Evolutionary conservation across 2,797 vertebrate genomes (phyloP), one percentile per base, ranked within the genome.

Genomic region (Artibeus jamaicensis): DNA sequence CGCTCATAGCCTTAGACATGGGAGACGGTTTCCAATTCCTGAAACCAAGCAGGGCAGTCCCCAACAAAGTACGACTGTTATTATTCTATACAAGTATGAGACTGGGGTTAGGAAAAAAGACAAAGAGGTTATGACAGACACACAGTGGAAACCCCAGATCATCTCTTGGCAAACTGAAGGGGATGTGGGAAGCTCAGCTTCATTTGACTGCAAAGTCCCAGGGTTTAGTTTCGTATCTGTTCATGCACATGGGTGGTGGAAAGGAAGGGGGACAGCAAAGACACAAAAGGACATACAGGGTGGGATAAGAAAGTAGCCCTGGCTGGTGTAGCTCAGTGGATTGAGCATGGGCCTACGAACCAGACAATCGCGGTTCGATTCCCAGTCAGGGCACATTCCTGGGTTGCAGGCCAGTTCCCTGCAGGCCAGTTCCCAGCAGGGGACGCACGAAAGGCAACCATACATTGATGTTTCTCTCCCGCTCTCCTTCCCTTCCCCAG

Each of bases 51-150:
- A 42, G 39, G 39, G 39, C 7, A 7, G 39, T 42, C 39, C 39
- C 39, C 39, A 42, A 42, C 39, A 42, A 42, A 42, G 44, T 78
- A 96, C 96, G 97, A 79, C 34, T 68, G 71, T 94, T 85, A 86
- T 62, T 92, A 95, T 62, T 96, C 79, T 85, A 59, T 83, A 97
- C 94, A 94, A 85, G 93, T 65, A 50, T 78, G 95, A 96, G 94
- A 73, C 10, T 32, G 22, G 89, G 90, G 83, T 86, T 59, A 95
- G 97, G 96, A 88, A 73, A 92, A 95, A 86, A 96, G 92, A 97
- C 94, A 74, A 68, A 84, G 68, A 93, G 70, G 83, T 53, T 87
- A 96, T 34, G 95, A 92, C 92, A 96, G 95, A 97, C 97, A 97
- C 94, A 95, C 83, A 74, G 65, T 86, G 96, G 91, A 93, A 94